Evolutionary conservation across 2,888 invertebrate genomes (phyloP).

Genomic region (Perithous albicinctus): DNA sequence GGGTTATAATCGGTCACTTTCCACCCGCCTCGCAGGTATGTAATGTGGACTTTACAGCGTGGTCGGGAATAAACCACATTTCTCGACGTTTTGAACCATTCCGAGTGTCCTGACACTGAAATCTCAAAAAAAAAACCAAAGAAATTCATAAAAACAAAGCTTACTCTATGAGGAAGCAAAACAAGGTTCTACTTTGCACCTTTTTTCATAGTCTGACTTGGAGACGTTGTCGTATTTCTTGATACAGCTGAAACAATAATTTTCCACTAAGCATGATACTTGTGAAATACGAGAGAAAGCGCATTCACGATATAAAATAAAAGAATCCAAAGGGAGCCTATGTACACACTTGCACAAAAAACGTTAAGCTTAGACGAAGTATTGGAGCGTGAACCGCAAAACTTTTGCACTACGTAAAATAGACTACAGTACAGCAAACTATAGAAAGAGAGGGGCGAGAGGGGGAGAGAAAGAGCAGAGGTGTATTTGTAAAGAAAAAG

Average conservation of each 20-base stretch:
- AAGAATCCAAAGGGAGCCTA: not conserved
- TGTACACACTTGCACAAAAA: not conserved
- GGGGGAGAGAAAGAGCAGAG: not conserved
- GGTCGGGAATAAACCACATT: too few relatives aligned
- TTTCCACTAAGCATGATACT: not conserved
- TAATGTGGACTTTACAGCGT: too few relatives aligned
- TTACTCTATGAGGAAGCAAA: too few relatives aligned
- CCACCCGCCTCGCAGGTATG: too few relatives aligned
- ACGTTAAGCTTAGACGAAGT: slow-evolving; percentile 17
- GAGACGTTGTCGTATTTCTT: too few relatives aligned
- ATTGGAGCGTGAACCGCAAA: slow-evolving; percentile 38
- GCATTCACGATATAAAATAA: not conserved
- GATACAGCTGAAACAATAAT: not conserved
- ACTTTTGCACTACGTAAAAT: slow-evolving; percentile 14
- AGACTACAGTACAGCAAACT: not conserved
- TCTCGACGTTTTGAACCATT: too few relatives aligned
- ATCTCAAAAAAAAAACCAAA: too few relatives aligned
- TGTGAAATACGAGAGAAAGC: not conserved
- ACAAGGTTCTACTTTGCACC: too few relatives aligned
- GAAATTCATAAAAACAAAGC: too few relatives aligned
- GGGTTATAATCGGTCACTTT: too few relatives aligned
- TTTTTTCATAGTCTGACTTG: too few relatives aligned
- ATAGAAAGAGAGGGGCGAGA: not conserved
- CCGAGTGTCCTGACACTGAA: too few relatives aligned
- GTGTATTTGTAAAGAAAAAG: slow-evolving; percentile 14